Percentiles rank a stretch among this genome's conserved stretches.
Evolutionary conservation across 1,140 invertebrate genomes (phyloP).

Genomic region (Euwallacea similis): DNA sequence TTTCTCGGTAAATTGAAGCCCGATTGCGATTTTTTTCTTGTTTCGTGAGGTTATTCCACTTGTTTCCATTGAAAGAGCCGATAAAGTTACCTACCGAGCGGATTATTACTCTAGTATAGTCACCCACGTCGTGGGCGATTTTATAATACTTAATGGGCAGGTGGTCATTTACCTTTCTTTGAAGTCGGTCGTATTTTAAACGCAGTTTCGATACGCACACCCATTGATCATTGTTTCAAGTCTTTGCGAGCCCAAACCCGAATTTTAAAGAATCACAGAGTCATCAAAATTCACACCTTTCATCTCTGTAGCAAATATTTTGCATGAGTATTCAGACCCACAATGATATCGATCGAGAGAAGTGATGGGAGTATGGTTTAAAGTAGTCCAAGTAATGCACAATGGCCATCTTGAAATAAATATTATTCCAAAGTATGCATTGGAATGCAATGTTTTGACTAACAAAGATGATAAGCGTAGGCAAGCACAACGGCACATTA

Average conservation of each 20-base stretch:
- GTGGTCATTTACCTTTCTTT: constrained; percentile 30
- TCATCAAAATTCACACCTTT: background rate
- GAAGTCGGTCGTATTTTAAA: background rate
- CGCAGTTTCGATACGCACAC: background rate
- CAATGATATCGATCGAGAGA: background rate
- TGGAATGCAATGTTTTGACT: constrained; percentile 13
- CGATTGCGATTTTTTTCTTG: constrained; percentile 29
- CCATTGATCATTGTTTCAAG: background rate
- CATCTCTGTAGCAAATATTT: background rate
- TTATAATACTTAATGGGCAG: constrained; percentile 21
- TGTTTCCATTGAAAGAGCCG: constrained; percentile 29
- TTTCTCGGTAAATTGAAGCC: constrained; percentile 30
- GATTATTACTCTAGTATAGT: constrained; percentile 11
- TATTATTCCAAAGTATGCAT: background rate
- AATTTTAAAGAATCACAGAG: background rate
- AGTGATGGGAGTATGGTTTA: too few relatives aligned
- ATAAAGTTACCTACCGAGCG: constrained; percentile 19
- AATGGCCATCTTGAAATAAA: background rate
- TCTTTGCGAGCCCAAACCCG: background rate
- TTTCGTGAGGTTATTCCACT: constrained; percentile 36
- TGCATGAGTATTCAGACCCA: background rate
- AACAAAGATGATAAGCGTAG: constrained; percentile 15
- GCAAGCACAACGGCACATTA: background rate
- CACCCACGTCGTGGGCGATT: constrained; percentile 20
- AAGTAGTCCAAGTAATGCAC: too few relatives aligned